These are phyloP conservation scores for Apomyelois bistriatella DNA, from an alignment of 2,888 invertebrate genomes.

Conservation along the genomic window DNA sequence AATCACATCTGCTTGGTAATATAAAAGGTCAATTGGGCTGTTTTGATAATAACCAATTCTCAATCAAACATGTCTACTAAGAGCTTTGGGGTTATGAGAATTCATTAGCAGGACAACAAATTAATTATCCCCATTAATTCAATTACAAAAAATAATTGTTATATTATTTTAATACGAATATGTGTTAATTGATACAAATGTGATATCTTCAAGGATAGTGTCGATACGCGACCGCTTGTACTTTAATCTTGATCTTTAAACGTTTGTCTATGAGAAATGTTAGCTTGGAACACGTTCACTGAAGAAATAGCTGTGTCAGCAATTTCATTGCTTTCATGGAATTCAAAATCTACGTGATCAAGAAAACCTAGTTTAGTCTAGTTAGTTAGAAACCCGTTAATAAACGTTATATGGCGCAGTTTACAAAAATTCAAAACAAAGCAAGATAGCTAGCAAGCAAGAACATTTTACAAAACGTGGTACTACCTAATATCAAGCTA, in stretches of 20 bases:
- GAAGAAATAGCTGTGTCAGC: conserved; percentile 6
- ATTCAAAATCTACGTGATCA: too few species aligned
- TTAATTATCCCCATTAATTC: too few species aligned
- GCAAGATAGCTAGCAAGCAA: too few species aligned
- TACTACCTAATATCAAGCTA: not conserved
- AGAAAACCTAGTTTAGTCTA: too few species aligned
- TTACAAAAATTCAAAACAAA: too few species aligned
- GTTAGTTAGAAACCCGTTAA: too few species aligned
- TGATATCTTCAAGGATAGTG: not conserved
- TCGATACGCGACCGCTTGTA: conserved; percentile 1
- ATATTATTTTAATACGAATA: not conserved
- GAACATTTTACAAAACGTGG: not conserved
- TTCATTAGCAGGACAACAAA: too few species aligned
- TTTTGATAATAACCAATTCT: not conserved
- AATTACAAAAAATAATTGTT: too few species aligned
- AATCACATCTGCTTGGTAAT: not conserved
- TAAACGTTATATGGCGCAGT: too few species aligned
- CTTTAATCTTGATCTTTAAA: not conserved
- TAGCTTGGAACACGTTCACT: conserved; percentile 2
- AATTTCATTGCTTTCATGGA: not conserved
- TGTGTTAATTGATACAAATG: not conserved
- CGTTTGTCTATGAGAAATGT: not conserved
- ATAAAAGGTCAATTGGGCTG: not conserved
- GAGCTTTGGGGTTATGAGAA: too few species aligned
- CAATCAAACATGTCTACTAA: too few species aligned